Base-by-base conservation (phyloP, 2,113 vertebrate species). In the Engystomops pustulosus region DNA sequence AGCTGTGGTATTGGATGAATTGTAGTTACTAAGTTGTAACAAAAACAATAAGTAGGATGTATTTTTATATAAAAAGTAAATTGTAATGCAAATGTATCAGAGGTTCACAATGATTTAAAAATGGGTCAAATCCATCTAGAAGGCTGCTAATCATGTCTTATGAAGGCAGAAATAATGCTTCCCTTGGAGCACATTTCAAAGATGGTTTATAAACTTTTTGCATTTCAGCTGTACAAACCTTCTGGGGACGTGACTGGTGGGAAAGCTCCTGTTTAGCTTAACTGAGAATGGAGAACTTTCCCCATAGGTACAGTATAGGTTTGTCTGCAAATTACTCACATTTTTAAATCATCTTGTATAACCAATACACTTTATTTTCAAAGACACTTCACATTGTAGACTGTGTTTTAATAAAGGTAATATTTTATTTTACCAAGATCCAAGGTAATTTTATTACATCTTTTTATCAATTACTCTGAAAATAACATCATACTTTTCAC, bases 331-430 rank as follows among this genome's bases (percentile, higher is more conserved):
- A 51, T 34, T 70, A 3, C 18, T 34, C 65, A 38, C 32, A 23
- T 47, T 34, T 53, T 76, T 53, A 53, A 76, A 76, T 74, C 70
- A 49, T 74, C 15, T 49, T 53, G 47, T 30, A 51, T 53, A 53
- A n/a, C 71, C 72, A 76, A 53, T n/a, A 53, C 25, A 51, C 8
- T n/a, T 23, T 70, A n/a, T 41, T 23, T 70, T 41, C 9, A 11
- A 30, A 30, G 72, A 51, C 25, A 53, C 72, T 76, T 51, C 47
- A 76, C 15, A 53, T 51, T 10, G 1, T 51, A 34, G 27, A 53
- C 27, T 51, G 17, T 32, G 71, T 34, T 76, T 30, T 51, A 76
- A 76, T 53, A 53, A 53, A 76, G 47, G 72, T 34, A 76, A 76
- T 53, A 75, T 75, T 75, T 75, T 75, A 75, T 75, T 15, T 70